Evolutionary conservation across 2,888 invertebrate genomes (phyloP).

Genomic region (Timandra comae): DNA sequence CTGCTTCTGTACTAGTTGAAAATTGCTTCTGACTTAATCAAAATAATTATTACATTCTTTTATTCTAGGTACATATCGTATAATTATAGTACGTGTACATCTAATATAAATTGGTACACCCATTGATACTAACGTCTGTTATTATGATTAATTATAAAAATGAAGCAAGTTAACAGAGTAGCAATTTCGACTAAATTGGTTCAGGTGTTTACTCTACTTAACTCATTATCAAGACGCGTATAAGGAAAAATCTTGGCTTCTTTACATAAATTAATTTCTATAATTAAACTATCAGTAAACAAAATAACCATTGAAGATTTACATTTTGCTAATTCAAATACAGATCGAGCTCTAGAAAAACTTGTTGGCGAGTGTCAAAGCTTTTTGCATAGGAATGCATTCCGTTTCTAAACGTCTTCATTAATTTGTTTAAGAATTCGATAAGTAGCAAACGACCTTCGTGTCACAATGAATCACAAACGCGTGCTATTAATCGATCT

Average conservation of each 20-base stretch:
- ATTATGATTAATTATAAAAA: not conserved
- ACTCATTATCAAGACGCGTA: no score
- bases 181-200: no score
- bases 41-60: constrained; percentile 1
- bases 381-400: constrained; percentile 4
- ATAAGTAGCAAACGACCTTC: constrained; percentile 23
- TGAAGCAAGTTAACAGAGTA: not conserved
- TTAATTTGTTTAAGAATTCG: constrained; percentile 23
- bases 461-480: constrained; percentile 25
- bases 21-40: not conserved
- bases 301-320: no score
- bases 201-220: no score
- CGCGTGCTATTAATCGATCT: constrained; percentile 30
- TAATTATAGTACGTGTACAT: not conserved
- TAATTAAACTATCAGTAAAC: no score
- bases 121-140: not conserved
- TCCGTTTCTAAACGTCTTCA: constrained; percentile 11
- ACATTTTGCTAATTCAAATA: no score
- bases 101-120: not conserved
- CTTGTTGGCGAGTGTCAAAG: no score
- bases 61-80: not conserved
- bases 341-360: no score
- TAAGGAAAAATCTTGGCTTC: no score
- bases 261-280: no score
- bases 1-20: constrained; percentile 9